Evolutionary conservation across 1,140 invertebrate genomes (phyloP), one percentile per base, ranked within the genome.

Genomic region (Pentalonia nigronervosa): DNA sequence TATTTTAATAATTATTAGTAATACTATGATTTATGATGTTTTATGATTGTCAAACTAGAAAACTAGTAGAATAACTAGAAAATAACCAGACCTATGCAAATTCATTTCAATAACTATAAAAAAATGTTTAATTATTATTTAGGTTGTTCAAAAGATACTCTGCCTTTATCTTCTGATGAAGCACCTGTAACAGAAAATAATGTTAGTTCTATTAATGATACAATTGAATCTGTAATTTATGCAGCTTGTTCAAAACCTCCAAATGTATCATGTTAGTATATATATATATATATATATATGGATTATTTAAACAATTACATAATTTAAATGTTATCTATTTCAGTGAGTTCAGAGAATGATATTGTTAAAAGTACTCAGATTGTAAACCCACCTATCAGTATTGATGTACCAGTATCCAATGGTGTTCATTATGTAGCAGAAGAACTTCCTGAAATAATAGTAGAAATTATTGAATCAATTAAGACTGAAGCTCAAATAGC

Each of bases 151-250:
- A 93, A 93, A 86, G 91, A 93, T 56, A 86, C 50, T 93, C n/a
- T 56, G n/a, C 11, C 48, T 2, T 41, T 83, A 41, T 93, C 81
- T 84, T 50, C 91, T 56, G 76, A 53, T 45, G 81, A 84, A 93
- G 25, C 30, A 36, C 48, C 81, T 50, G 36, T 23, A 45, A 11
- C 47, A 67, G 90, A 94, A 53, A 91, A 86, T 91, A 86, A 53
- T 60, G 81, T 90, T 53, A 94, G 56, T 91, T 93, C 90, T 67
- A 94, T 95, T 47, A 94, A 93, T 90, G 95, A 95, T 94, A 94
- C 94, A 48, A 95, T 95, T 93, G 95, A 95, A 94, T 95, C 95
- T 94, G 95, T 95, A 34, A 94, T 95, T 9, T 95, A 94, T 93
- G 94, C 94, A 90, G 94, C 94, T 81, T 93, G 94, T 89, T 88